Evolutionary conservation across 2,888 invertebrate genomes (phyloP).

Genomic region (Sarcophaga carnaria): DNA sequence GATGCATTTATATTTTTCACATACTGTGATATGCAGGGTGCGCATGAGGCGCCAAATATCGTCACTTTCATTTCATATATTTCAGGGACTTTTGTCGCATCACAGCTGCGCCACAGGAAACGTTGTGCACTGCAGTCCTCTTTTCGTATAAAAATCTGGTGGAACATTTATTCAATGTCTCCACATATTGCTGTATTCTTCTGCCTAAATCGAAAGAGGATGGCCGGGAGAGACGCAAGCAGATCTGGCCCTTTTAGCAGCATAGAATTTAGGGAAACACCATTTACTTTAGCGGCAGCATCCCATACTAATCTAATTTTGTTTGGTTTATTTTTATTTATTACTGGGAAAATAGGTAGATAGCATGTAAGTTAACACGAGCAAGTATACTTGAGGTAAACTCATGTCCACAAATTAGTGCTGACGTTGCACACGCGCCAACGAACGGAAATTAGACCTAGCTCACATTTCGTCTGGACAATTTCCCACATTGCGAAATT

Average conservation of each 20-base stretch:
- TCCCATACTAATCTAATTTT: slow-evolving; percentile 33
- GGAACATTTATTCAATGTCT: slow-evolving; percentile 54
- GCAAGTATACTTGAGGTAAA: too few relatives aligned
- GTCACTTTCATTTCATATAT: slow-evolving; percentile 15
- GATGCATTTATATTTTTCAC: slow-evolving; percentile 29
- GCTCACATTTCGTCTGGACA: too few relatives aligned
- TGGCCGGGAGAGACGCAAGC: slow-evolving; percentile 74
- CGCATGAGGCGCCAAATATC: neutral
- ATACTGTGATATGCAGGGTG: slow-evolving; percentile 6
- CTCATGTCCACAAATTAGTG: too few relatives aligned
- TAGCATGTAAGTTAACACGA: slow-evolving; percentile 65
- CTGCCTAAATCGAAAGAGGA: slow-evolving; percentile 77
- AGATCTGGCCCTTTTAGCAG: slow-evolving; percentile 72
- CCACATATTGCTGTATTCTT: slow-evolving; percentile 70
- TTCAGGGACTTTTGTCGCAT: slow-evolving; percentile 10
- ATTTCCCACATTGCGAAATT: too few relatives aligned
- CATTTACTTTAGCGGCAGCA: slow-evolving; percentile 58
- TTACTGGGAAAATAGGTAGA: slow-evolving; percentile 70
- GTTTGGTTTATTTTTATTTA: slow-evolving; percentile 34
- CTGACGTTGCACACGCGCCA: too few relatives aligned
- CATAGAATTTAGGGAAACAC: slow-evolving; percentile 72
- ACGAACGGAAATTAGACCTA: too few relatives aligned
- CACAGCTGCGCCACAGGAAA: slow-evolving; percentile 39
- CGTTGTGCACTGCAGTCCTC: slow-evolving; percentile 52
- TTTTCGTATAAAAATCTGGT: slow-evolving; percentile 61